Evolutionary conservation across 2,113 vertebrate species (phyloP).

Genomic region (Bos taurus): DNA sequence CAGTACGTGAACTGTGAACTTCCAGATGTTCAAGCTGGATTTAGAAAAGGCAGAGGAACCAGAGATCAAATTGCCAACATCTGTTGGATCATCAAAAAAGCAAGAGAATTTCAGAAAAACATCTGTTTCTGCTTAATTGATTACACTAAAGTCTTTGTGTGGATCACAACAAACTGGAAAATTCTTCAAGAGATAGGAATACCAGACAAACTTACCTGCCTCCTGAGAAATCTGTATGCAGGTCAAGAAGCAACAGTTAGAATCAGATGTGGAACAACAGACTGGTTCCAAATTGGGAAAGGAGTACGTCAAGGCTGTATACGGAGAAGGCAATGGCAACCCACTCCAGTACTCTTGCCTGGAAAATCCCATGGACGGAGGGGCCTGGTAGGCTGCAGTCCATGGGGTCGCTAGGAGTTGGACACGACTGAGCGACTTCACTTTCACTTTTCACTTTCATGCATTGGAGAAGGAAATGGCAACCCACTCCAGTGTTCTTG

Average conservation of each 20-base stretch:
- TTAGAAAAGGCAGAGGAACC: background rate
- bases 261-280: background rate
- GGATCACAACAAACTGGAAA: background rate
- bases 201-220: background rate
- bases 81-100: background rate
- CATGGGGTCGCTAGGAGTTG: no score
- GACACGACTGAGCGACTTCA: no score
- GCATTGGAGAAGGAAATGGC: no score
- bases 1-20: background rate
- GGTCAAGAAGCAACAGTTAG: background rate
- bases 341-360: no score
- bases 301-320: background rate
- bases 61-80: background rate
- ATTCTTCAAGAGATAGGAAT: background rate
- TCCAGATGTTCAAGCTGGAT: background rate
- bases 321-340: no score
- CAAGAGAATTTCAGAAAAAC: background rate
- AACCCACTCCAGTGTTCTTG: no score
- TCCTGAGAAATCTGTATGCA: background rate
- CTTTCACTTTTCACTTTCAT: no score
- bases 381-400: no score
- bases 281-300: background rate
- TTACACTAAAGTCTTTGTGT: background rate
- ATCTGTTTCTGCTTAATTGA: background rate
- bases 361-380: no score